Evolutionary conservation across 2,113 vertebrate genomes (phyloP), one percentile per base, ranked within the genome.

Genomic region (Azemiops feae): DNA sequence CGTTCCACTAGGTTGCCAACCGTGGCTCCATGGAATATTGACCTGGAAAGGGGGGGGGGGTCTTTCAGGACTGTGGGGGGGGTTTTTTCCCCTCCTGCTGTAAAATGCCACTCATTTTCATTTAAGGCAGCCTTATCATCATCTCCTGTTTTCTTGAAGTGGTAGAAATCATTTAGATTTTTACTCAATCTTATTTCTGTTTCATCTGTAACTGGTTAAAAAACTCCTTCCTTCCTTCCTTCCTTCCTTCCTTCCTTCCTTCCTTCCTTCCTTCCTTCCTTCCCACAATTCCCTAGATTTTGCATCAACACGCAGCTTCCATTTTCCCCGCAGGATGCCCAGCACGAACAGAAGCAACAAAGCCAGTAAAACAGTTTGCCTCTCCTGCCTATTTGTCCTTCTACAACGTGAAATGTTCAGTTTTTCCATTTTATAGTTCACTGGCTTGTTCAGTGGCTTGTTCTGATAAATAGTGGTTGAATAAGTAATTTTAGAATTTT

Each of bases 1-100:
- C 87, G 43, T 50, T 94, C 89, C 87, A 88, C 23, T 47, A 20
- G 88, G 87, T 91, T n/a, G 60, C 87, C n/a, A 94, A 89, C 4
- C 0, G 3, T 0, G 91, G n/a, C 60, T 91, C 45, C 3, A 1
- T 54, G 47, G 88, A 92, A 93, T 93, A 74, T 3, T 1, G 93
- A 39, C 54, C 27, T 23, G 25, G 64, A 23, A 25, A 27, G 47
- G 47, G 47, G 22, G 23, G 22, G 55, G 54, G 5, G 12, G 57
- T 16, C 30, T 69, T 47, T n/a, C 53, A 22, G 3, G 34, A 22
- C 9, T 20, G 1, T 34, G n/a, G 55, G 87, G n/a, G 8, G 3
- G 53, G 18, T 20, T 55, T 55, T 20, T 55, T 55, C 54, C 20
- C 20, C 7, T 55, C n/a, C n/a, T 54, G 4, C 30, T 16, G 4